Conservation (phyloP, 2,888 invertebrate genomes). For the Parthenolecanium corni region DNA sequence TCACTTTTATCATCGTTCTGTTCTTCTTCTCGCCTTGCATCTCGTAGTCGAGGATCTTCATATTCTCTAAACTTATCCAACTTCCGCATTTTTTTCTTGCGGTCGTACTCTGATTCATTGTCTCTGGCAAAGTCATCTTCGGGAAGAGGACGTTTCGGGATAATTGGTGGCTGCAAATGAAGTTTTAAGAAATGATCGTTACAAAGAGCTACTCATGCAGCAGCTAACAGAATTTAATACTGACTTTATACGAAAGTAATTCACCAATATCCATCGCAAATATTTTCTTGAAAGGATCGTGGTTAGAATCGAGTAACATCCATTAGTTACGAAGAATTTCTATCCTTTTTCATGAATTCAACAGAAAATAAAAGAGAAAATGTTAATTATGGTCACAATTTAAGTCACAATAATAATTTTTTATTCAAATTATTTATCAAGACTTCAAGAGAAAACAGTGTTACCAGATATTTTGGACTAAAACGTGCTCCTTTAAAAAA, state of each 20-base stretch:
- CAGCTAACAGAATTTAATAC: slow-evolving; percentile 10
- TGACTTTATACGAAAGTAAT: slow-evolving; percentile 47
- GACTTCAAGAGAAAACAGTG: too few relatives aligned
- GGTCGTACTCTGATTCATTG: slow-evolving; percentile 45
- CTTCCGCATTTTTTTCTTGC: slow-evolving; percentile 39
- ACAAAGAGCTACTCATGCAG: neutral
- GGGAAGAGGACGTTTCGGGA: slow-evolving; percentile 56
- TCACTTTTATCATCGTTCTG: slow-evolving; percentile 14
- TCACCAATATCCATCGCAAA: slow-evolving; percentile 47
- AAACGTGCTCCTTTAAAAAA: too few relatives aligned
- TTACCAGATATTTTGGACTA: too few relatives aligned
- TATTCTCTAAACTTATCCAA: slow-evolving; percentile 33
- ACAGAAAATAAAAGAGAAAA: too few relatives aligned
- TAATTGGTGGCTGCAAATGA: slow-evolving; percentile 59
- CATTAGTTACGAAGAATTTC: too few relatives aligned
- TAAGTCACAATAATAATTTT: too few relatives aligned
- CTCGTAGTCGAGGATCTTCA: slow-evolving; percentile 33
- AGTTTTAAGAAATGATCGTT: slow-evolving; percentile 13
- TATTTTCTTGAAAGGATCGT: too few relatives aligned
- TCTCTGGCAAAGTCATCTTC: slow-evolving; percentile 56
- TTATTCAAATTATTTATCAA: too few relatives aligned
- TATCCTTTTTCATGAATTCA: too few relatives aligned
- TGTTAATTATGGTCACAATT: too few relatives aligned
- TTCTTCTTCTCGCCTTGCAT: slow-evolving; percentile 24
- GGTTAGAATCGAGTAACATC: too few relatives aligned